Conservation (phyloP, 1,140 invertebrate species). For the Trissolcus basalis region DNA sequence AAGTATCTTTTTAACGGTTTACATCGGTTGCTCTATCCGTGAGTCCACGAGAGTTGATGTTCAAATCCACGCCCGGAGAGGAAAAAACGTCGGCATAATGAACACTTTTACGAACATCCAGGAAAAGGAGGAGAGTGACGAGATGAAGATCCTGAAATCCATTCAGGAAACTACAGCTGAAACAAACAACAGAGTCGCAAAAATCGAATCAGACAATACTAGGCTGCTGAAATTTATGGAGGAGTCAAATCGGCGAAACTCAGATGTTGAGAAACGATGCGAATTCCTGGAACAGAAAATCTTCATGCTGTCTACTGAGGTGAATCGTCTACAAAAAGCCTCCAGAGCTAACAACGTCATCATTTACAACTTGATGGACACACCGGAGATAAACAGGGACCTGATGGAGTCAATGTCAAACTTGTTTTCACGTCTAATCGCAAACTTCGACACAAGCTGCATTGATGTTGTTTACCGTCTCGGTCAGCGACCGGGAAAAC, state of each 20-base stretch:
- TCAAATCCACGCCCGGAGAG: too few species aligned
- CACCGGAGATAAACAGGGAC: constrained; percentile 1
- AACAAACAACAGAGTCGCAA: constrained; percentile 3
- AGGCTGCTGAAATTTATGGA: constrained; percentile 5
- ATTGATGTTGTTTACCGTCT: constrained; percentile 6
- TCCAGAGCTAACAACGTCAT: constrained; percentile 1
- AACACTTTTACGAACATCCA: neutral
- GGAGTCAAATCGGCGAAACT: neutral
- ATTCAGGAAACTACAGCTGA: constrained; percentile 2
- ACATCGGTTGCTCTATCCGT: too few species aligned
- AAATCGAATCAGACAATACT: neutral
- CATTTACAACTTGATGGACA: neutral
- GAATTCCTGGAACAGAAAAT: neutral
- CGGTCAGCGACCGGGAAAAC: neutral
- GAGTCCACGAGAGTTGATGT: too few species aligned
- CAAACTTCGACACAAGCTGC: constrained; percentile 3
- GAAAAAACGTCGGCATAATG: too few species aligned
- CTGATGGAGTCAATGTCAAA: neutral
- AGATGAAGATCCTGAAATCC: constrained; percentile 2
- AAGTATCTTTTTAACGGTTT: too few species aligned
- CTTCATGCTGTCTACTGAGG: neutral
- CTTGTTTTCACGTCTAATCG: neutral
- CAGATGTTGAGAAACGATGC: neutral
- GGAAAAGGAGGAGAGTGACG: neutral
- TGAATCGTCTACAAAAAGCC: constrained; percentile 9